A percentile compares a stretch with the other conserved stretches of the same genome.
Conservation (phyloP, 2,888 invertebrate species). For the Lepas anatifera region DNA sequence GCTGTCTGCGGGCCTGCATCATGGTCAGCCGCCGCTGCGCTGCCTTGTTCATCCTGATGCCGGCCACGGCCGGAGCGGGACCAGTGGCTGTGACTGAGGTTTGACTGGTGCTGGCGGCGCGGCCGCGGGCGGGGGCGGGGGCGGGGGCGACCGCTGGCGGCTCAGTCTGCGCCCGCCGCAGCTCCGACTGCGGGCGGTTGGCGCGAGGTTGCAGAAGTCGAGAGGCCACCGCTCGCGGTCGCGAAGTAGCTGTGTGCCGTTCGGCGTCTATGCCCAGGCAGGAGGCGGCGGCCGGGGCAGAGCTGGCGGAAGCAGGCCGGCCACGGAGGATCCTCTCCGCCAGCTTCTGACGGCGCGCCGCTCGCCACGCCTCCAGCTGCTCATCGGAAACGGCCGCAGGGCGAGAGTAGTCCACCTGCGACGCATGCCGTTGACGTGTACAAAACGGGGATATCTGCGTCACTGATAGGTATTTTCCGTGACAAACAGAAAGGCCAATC, state of each 20-base stretch:
- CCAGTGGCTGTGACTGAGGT: no score
- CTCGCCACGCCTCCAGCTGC: not conserved
- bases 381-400: not conserved
- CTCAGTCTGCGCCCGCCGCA: not conserved
- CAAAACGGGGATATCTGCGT: no score
- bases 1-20: not conserved
- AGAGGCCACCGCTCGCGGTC: not conserved
- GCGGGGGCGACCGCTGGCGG: not conserved
- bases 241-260: not conserved
- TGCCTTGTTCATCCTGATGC: not conserved
- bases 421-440: no score
- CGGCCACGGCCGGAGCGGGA: not conserved
- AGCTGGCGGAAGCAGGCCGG: not conserved
- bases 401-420: not conserved
- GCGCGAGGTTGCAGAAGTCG: not conserved
- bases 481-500: no score
- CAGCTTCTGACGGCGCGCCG: not conserved
- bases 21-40: slow-evolving; percentile 4
- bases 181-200: not conserved
- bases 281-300: not conserved
- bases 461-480: no score
- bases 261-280: not conserved
- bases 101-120: no score
- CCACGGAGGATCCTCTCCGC: not conserved
- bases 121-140: not conserved